A percentile compares a stretch with the other conserved stretches of the same genome.
Evolutionary conservation across 2,797 vertebrate species (phyloP).

Genomic region (Merluccius polli): DNA sequence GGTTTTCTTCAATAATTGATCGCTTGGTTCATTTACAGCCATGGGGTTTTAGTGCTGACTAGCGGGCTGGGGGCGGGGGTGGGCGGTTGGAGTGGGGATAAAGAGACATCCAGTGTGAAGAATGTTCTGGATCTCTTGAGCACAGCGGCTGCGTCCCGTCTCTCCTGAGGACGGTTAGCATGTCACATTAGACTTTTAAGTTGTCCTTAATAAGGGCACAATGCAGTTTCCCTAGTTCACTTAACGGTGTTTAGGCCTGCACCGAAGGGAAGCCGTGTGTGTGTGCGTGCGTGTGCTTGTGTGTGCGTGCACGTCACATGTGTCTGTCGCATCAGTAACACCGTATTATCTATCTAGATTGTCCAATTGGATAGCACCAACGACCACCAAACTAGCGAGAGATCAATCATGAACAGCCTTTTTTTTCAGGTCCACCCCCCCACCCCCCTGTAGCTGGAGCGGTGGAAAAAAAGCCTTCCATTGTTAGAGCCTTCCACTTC

Average conservation of each 20-base stretch:
- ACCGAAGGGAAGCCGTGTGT: not conserved
- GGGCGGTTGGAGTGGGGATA: not conserved
- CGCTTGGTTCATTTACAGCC: conserved; percentile 43
- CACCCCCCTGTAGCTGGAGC: not conserved
- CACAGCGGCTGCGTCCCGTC: not conserved
- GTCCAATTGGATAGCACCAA: conserved; percentile 27
- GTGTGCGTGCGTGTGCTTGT: not conserved
- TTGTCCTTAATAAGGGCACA: conserved; percentile 6
- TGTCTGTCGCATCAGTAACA: not conserved
- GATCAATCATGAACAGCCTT: conserved; percentile 15
- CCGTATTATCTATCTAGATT: conserved; percentile 8
- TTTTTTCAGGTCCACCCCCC: not conserved
- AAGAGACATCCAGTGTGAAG: conserved; percentile 4
- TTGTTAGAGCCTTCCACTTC: not conserved
- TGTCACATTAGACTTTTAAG: not conserved
- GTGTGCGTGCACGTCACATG: not conserved
- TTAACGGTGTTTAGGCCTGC: not conserved
- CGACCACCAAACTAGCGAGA: not conserved
- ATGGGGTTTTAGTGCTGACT: conserved; percentile 31
- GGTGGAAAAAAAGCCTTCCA: not conserved
- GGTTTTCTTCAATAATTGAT: conserved; percentile 59
- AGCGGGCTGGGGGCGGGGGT: conserved; percentile 4
- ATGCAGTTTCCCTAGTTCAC: not conserved
- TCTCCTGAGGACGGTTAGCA: not conserved
- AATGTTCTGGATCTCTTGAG: conserved; percentile 5